Base-by-base conservation (phyloP, 2,888 invertebrate species). In the Epinotia brunnichana region DNA sequence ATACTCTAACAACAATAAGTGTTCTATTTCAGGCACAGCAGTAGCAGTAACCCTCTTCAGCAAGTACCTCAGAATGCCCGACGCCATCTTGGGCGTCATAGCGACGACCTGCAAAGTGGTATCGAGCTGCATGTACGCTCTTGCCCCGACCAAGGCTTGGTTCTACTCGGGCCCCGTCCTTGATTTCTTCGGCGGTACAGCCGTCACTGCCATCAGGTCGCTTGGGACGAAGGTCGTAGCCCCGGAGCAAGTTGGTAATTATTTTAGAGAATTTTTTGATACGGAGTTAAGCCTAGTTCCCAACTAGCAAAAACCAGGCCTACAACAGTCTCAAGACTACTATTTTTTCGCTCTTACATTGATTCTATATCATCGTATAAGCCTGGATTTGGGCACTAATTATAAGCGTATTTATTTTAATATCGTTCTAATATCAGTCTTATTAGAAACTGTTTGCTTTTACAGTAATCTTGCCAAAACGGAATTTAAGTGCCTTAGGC, bases 181-280 rank as follows among this genome's bases (percentile, higher is more conserved):
- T 24, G 94, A 94, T 62, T 82, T 94, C 71, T 93, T 94, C 21
- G 94, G 94, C 2, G 94, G 91, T 53, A 90, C 94, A 1, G 93
- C 93, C n/a, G 87, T 90, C 5, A 94, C 94, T 0, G 94, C 94
- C 0, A 92, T 94, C 77, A 87, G 94, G 72, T 94, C 94, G 0
- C 85, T 94, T 62, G 94, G 94, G 0, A 94, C 94, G 1, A 94
- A 95, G 80, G 81, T 94, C 19, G 94, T 94, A 3, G 88, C 90
- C 9, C 85, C 87, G 10, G 92, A 94, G 77, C 90, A 94, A 87
- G 86, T 94, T 73, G 94, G 94, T 89, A 81, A 78, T 87, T 78
- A 21, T 35, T 24, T 19, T 24, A 2, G 21, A 2, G 21, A 24
- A 1, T 24, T 24, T 24, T 24, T 24, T 24, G 21, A 2, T 2